These are phyloP conservation scores for Eurypyga helias DNA, from an alignment of 2,113 vertebrate species.

Conservation along the genomic window DNA sequence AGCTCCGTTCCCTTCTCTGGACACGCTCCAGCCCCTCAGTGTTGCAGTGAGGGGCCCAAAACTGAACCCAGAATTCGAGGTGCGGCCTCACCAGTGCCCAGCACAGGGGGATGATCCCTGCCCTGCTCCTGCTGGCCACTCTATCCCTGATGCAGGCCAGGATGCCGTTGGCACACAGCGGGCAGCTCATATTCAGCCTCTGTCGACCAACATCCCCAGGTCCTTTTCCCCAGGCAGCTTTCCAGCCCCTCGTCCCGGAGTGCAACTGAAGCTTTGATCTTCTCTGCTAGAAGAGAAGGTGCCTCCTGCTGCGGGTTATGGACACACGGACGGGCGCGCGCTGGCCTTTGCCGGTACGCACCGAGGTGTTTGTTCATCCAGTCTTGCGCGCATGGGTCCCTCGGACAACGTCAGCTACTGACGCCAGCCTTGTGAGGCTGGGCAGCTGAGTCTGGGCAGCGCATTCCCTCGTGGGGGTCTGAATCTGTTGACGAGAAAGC, in stretches of 20 bases:
- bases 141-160: no score
- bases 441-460: neutral
- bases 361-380: neutral
- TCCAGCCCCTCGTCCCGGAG: neutral
- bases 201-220: no score
- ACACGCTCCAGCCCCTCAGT: no score
- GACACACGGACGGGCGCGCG: neutral
- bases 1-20: no score
- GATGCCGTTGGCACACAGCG: no score
- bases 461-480: neutral
- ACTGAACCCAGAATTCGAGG: no score
- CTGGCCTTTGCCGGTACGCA: neutral
- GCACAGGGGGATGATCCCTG: no score
- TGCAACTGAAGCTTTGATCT: neutral
- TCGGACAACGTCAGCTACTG: neutral
- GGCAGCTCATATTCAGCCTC: no score
- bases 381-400: neutral
- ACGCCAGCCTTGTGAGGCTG: neutral
- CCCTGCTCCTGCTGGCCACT: no score
- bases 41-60: no score
- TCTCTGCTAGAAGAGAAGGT: neutral
- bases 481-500: neutral
- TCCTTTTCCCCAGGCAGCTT: no score
- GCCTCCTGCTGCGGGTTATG: neutral
- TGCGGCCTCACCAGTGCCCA: no score